Evolutionary conservation across 2,888 invertebrate genomes (phyloP), one percentile per base, ranked within the genome.

Genomic region (Hypomecis punctinalis): DNA sequence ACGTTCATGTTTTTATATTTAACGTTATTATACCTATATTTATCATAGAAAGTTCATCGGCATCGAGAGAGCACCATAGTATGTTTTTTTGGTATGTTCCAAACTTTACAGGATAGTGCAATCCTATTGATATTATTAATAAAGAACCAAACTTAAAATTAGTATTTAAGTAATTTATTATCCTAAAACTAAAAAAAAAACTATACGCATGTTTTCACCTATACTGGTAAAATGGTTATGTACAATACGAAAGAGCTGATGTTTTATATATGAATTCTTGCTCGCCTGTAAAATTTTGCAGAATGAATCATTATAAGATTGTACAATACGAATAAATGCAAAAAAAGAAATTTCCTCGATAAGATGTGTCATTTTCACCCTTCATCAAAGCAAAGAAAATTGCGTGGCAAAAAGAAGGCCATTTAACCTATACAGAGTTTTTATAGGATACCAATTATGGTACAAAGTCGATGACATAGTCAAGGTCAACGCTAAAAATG

Each of bases 221-320:
- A 93, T 93, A 91, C 91, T 91, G 91, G 91, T 91, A 91, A 85
- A 91, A 91, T 90, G 92, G 91, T 93, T 92, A 93, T 92, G 91
- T 93, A 93, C 89, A 91, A 92, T 92, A 91, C 83, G 91, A 89
- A 91, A 87, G 91, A 92, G 91, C 92, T 92, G 89, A 89, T 89
- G 92, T 93, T 93, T 93, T 93, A 91, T 93, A 93, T 92, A 93
- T 92, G 92, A 93, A 93, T 93, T 93, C 93, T 93, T 92, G 93
- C 92, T 93, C 93, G 93, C 93, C 89, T 93, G 93, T 93, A 93
- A 91, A 91, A 93, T 92, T 93, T 93, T 93, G 93, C 93, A 93
- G 93, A 93, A 93, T 91, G 93, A 85, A 91, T 92, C 91, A 92
- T 91, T 90, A 91, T 91, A 93, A 93, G 91, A 93, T 92, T 93